Conservation (phyloP, 2,113 vertebrate genomes). For the Scatophagus argus region DNA sequence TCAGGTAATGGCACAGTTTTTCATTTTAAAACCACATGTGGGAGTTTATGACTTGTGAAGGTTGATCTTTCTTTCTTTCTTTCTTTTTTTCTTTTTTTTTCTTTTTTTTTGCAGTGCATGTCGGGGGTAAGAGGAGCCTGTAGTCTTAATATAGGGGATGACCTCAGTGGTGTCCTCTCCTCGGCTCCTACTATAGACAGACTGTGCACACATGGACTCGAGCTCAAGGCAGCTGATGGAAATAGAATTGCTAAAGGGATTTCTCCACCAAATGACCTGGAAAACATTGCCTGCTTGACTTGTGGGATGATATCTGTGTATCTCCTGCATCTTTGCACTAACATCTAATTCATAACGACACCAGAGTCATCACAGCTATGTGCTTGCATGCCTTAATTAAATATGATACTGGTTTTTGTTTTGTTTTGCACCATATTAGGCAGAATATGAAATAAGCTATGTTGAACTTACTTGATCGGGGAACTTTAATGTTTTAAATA, state of each 20-base stretch:
- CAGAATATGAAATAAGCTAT: conserved; percentile 18
- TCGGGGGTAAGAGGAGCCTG: conserved; percentile 65
- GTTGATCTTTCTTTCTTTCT: conserved; percentile 24
- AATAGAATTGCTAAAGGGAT: conserved; percentile 82
- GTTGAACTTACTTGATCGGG: conserved; percentile 20
- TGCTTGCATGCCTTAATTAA: conserved; percentile 37
- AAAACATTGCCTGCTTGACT: conserved; percentile 76
- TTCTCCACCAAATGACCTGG: conserved; percentile 83
- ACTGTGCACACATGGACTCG: conserved; percentile 75
- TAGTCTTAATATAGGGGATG: conserved; percentile 81
- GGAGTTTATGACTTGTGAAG: conserved; percentile 10
- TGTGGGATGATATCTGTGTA: conserved; percentile 66
- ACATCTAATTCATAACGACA: conserved; percentile 45
- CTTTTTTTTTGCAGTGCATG: conserved; percentile 50
- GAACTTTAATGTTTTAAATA: conserved; percentile 52
- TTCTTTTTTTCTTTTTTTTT: conserved; percentile 12
- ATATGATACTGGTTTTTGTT: conserved; percentile 19
- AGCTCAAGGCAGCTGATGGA: conserved; percentile 77
- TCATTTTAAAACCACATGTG: neutral
- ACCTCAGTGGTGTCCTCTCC: conserved; percentile 81
- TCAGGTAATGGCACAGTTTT: neutral
- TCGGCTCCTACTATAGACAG: conserved; percentile 72
- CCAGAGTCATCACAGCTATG: conserved; percentile 19
- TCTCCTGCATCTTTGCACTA: conserved; percentile 45
- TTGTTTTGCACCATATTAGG: neutral